Evolutionary conservation across 2,888 invertebrate species (phyloP).

Genomic region (Sympetrum striolatum): DNA sequence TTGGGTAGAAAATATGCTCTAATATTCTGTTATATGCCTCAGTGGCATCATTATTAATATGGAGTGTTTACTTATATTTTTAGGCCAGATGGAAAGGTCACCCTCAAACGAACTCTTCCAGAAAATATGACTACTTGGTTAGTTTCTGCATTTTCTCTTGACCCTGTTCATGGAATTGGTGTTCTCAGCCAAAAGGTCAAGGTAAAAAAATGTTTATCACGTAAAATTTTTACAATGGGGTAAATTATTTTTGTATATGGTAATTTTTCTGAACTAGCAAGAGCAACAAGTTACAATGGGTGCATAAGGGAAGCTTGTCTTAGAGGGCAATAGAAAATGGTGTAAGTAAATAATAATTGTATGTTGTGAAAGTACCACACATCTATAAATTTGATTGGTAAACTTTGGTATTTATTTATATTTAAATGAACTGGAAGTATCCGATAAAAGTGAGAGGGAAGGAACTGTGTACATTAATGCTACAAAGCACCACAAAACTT

Average conservation of each 20-base stretch:
- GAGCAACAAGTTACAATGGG: no score
- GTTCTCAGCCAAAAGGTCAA: slow-evolving; percentile 71
- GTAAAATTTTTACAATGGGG: background rate
- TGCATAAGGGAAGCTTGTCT: no score
- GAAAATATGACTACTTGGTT: slow-evolving; percentile 86
- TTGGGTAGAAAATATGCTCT: no score
- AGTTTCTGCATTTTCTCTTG: slow-evolving; percentile 81
- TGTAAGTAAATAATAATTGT: no score
- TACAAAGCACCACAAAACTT: no score
- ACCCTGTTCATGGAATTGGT: slow-evolving; percentile 78
- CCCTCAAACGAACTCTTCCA: slow-evolving; percentile 70
- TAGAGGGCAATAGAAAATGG: no score
- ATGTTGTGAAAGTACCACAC: no score
- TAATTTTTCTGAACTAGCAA: background rate
- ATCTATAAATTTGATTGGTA: background rate
- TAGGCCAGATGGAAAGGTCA: slow-evolving; percentile 53
- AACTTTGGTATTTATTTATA: background rate
- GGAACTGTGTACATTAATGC: no score
- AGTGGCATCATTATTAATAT: no score
- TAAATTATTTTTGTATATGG: background rate
- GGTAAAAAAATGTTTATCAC: slow-evolving; percentile 55
- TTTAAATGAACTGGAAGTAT: no score
- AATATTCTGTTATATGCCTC: no score
- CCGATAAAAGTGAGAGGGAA: no score
- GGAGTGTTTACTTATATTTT: background rate